A percentile compares a stretch with the other conserved stretches of the same genome.
These are phyloP conservation scores for Onychostoma macrolepis DNA, from an alignment of 2,113 vertebrate species.

Conservation along the genomic window DNA sequence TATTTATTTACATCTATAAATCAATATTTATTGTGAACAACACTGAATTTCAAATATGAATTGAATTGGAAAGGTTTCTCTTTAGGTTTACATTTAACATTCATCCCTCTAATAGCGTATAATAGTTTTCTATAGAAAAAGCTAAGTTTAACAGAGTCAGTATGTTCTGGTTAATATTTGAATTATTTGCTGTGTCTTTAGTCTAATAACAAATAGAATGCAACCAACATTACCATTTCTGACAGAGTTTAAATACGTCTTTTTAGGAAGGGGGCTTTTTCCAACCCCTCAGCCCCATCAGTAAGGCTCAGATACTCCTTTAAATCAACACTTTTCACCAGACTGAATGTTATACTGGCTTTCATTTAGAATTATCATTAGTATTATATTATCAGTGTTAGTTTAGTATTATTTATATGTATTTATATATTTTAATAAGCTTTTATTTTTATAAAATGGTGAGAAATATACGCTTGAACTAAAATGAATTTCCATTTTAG, in stretches of 20 bases:
- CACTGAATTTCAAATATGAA: not conserved
- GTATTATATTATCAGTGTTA: no score
- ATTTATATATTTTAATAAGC: not conserved
- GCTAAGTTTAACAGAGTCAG: not conserved
- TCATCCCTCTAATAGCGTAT: no score
- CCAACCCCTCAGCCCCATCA: no score
- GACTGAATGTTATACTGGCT: not conserved
- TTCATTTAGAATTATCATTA: not conserved
- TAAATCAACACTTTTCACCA: not conserved
- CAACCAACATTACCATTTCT: not conserved
- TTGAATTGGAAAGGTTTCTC: not conserved
- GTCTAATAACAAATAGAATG: not conserved
- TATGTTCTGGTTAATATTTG: not conserved
- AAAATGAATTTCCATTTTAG: not conserved
- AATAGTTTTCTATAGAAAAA: not conserved
- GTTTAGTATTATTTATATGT: not conserved
- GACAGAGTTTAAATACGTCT: not conserved
- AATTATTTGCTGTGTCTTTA: not conserved
- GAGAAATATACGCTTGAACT: no score
- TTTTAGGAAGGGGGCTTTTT: not conserved
- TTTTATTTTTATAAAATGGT: not conserved
- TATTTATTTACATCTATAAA: not conserved
- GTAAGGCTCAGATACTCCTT: not conserved
- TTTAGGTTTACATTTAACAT: not conserved
- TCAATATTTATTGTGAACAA: not conserved